Percentiles rank a stretch among this genome's conserved stretches.
Conservation (phyloP, 2,113 vertebrate genomes). For the Pedionomus torquatus region DNA sequence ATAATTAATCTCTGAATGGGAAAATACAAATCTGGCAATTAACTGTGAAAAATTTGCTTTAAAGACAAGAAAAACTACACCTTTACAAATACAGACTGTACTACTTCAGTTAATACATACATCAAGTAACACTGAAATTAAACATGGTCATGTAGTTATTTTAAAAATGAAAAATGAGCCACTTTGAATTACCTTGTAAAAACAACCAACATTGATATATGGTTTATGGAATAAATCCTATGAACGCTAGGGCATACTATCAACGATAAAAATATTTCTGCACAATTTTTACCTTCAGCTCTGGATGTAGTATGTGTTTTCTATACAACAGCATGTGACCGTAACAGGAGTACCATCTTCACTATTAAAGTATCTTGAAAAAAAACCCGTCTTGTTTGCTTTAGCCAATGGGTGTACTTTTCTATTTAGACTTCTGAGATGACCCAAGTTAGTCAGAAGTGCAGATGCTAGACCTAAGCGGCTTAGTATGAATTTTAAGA, state of each 20-base stretch:
- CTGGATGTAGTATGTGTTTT: neutral
- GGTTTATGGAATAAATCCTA: neutral
- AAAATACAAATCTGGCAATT: neutral
- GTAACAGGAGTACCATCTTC: neutral
- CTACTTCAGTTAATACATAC: neutral
- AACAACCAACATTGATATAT: neutral
- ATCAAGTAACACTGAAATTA: neutral
- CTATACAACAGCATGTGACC: neutral
- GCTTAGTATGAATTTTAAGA: neutral
- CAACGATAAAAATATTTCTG: neutral
- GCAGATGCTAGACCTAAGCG: neutral
- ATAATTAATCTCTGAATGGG: neutral
- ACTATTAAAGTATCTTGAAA: neutral
- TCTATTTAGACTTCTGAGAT: neutral
- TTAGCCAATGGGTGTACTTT: neutral
- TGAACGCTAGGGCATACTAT: neutral
- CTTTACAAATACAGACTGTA: neutral
- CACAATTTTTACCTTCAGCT: neutral
- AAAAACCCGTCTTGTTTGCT: neutral
- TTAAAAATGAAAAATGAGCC: neutral
- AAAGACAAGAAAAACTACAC: neutral
- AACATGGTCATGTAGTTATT: neutral
- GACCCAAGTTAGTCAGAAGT: neutral
- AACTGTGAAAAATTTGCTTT: neutral
- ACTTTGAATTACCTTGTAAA: neutral